Base-by-base conservation (phyloP, 2,113 vertebrate species). In the Zapus hudsonius region DNA sequence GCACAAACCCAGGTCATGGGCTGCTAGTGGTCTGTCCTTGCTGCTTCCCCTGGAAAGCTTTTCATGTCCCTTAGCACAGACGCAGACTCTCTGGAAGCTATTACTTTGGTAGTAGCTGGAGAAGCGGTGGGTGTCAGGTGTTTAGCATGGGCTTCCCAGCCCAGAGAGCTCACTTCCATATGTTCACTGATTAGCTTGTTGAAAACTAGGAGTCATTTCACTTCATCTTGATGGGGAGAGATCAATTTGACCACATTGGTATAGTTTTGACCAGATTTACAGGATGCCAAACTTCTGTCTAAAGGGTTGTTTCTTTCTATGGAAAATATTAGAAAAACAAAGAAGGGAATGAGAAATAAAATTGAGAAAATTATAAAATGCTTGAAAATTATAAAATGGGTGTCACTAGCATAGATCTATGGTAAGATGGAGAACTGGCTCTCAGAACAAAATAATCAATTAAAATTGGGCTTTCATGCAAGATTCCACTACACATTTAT, bases 161-260 rank as follows among this genome's bases (percentile, higher is more conserved):
- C 23, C 6, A 25, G 87, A 42, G 36, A 92, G 75, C 52, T 81
- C 38, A 86, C n/a, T 93, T 88, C 38, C n/a, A 38, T n/a, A 66
- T 95, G 79, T 66, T 92, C 80, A 33, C 36, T 81, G 72, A 94
- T 55, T 72, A 92, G 66, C 33, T 19, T 89, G 16, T 75, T 93
- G 67, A 64, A 89, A 93, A 78, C 36, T 25, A 64, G 31, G 38
- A 92, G 40, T 44, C 40, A 84, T 55, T 93, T 86, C 63, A 69
- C 44, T 89, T 69, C 47, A 74, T 2, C 61, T 64, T 63, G 10
- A 80, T 33, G 67, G 27, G 5, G 4, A 64, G 31, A 87, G n/a
- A 33, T 36, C 59, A 6, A 40, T 33, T 47, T 66, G 67, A 5
- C 7, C 15, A 20, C 38, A 44, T n/a, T 2, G 52, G 59, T 67